A percentile compares a stretch with the other conserved stretches of the same genome.
phyloP scores from a whole-genome alignment of 2,888 invertebrate species.

The Machimus rusticus region DNA sequence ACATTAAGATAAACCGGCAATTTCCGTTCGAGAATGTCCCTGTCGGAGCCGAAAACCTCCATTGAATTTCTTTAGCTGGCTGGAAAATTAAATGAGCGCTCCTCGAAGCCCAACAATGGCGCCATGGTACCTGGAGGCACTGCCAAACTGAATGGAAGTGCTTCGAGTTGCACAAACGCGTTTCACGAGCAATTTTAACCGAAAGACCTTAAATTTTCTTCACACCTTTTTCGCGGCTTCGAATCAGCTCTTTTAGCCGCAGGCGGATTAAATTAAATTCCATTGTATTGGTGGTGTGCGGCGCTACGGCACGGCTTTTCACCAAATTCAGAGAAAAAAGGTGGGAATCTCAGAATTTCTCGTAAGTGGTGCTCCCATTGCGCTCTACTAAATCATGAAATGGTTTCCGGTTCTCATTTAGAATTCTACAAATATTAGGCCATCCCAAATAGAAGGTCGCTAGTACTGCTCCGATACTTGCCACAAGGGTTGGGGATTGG shows the following conservation, averaged over 20 bases:
- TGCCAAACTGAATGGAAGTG: neutral
- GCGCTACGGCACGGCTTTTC: neutral
- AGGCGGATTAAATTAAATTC: constrained; percentile 5
- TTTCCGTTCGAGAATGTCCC: neutral
- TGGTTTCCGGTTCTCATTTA: constrained; percentile 1
- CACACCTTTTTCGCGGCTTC: neutral
- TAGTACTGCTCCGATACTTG: neutral
- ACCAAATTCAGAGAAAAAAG: neutral
- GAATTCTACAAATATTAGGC: neutral
- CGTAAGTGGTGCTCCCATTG: neutral
- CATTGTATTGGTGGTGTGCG: neutral
- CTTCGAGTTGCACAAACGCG: neutral
- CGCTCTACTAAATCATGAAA: constrained; percentile 5
- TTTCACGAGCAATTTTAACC: neutral
- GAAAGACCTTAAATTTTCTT: neutral
- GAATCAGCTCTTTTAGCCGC: neutral
- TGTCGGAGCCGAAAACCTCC: neutral
- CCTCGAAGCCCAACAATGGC: neutral
- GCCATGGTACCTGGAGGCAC: neutral
- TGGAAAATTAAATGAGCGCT: neutral
- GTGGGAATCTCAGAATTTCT: constrained; percentile 7
- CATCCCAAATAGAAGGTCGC: neutral
- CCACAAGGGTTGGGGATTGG: neutral
- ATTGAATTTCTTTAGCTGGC: neutral
- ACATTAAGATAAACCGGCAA: neutral